Conservation (phyloP, 1,140 invertebrate genomes). For the Drosophila pandora region DNA sequence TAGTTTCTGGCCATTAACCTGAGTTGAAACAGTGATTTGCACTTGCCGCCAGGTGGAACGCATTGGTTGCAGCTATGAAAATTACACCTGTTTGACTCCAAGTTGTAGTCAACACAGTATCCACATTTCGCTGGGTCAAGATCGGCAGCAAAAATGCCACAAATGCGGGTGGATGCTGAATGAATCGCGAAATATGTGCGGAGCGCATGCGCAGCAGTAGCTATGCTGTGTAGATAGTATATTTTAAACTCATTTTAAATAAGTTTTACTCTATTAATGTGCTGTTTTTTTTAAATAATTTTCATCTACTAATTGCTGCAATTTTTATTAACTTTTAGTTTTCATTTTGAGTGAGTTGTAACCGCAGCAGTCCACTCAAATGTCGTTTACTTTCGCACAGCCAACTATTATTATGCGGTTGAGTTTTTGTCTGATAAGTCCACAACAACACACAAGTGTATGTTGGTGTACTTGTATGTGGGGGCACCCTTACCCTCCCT, state of each 20-base stretch:
- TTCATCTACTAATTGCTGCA: background rate
- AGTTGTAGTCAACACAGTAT: constrained; percentile 46
- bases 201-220: constrained; percentile 17
- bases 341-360: constrained; percentile 27
- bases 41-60: constrained; percentile 17
- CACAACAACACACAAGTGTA: constrained; percentile 14
- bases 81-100: constrained; percentile 23
- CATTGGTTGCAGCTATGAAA: constrained; percentile 28
- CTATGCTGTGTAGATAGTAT: no score
- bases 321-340: background rate
- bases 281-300: no score
- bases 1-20: constrained; percentile 12
- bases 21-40: constrained; percentile 4
- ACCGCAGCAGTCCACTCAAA: constrained; percentile 24
- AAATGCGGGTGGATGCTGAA: constrained; percentile 35
- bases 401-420: constrained; percentile 60
- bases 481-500: constrained; percentile 59
- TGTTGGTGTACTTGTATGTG: constrained; percentile 26
- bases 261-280: no score
- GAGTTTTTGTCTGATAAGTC: constrained; percentile 69
- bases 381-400: constrained; percentile 67
- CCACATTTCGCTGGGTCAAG: constrained; percentile 73
- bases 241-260: no score
- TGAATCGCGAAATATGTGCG: background rate
- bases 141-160: constrained; percentile 52